Conservation (phyloP, 2,888 invertebrate species). For the Ormyrus pomaceus region DNA sequence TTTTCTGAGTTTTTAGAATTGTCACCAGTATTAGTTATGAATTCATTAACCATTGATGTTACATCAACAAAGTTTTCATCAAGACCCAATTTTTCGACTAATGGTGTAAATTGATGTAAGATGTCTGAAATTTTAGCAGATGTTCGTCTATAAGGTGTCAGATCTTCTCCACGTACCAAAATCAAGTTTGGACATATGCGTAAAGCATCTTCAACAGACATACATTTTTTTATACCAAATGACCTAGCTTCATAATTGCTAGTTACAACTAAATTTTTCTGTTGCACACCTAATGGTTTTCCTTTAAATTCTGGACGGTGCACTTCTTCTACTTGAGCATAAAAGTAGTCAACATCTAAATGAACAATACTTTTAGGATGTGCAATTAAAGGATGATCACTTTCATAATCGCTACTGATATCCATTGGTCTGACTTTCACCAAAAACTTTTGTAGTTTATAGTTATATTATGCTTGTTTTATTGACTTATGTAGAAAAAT, state of each 20-base stretch:
- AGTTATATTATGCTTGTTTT: neutral
- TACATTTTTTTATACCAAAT: slow-evolving; percentile 86
- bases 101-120: slow-evolving; percentile 83
- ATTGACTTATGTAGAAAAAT: slow-evolving; percentile 31
- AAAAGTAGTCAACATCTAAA: slow-evolving; percentile 90
- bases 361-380: slow-evolving; percentile 86
- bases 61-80: slow-evolving; percentile 92
- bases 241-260: slow-evolving; percentile 89
- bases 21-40: slow-evolving; percentile 49
- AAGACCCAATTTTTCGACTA: slow-evolving; percentile 88
- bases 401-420: slow-evolving; percentile 67
- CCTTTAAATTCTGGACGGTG: slow-evolving; percentile 82
- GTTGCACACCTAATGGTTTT: slow-evolving; percentile 87
- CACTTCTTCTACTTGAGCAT: slow-evolving; percentile 90
- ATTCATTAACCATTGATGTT: slow-evolving; percentile 80
- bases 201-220: slow-evolving; percentile 85
- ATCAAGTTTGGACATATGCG: slow-evolving; percentile 85
- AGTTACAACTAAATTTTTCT: slow-evolving; percentile 90
- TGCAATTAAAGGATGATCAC: slow-evolving; percentile 64
- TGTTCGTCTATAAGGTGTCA: slow-evolving; percentile 86
- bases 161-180: slow-evolving; percentile 89
- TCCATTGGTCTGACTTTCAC: slow-evolving; percentile 65
- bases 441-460: slow-evolving; percentile 37
- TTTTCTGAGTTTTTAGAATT: slow-evolving; percentile 50
- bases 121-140: slow-evolving; percentile 86